Evolutionary conservation across 2,888 invertebrate genomes (phyloP).

Genomic region (Oxycera nigricornis): DNA sequence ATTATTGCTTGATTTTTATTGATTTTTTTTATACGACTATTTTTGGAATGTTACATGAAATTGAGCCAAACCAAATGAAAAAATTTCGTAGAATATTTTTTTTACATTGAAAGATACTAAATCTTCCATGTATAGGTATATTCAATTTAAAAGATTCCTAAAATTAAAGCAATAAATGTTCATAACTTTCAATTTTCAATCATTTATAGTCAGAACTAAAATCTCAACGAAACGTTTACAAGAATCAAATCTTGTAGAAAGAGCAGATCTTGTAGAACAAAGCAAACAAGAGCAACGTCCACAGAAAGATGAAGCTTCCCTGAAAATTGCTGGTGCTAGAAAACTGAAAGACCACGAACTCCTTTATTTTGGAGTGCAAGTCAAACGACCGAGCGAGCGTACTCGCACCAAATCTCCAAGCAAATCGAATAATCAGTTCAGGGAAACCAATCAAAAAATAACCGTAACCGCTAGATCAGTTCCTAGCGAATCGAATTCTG

Average conservation of each 20-base stretch:
- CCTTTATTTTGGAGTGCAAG: constrained; percentile 66
- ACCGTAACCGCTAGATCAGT: constrained; percentile 19
- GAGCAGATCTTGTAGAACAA: background rate
- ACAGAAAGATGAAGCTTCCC: constrained; percentile 49
- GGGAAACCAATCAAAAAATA: constrained; percentile 42
- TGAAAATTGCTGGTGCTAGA: constrained; percentile 62
- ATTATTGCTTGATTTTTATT: background rate
- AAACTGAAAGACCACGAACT: constrained; percentile 68
- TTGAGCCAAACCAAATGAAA: too few relatives aligned
- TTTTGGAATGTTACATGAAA: too few relatives aligned
- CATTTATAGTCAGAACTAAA: background rate
- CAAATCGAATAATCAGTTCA: background rate
- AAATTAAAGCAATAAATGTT: background rate
- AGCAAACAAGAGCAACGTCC: background rate
- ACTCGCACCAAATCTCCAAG: background rate
- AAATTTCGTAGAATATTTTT: too few relatives aligned
- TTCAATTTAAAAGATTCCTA: background rate
- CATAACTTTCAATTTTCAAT: background rate
- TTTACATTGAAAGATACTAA: too few relatives aligned
- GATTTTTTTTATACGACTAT: background rate
- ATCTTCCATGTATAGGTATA: background rate
- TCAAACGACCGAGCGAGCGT: constrained; percentile 1
- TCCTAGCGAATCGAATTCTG: constrained; percentile 43
- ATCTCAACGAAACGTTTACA: background rate
- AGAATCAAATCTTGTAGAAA: background rate